Conservation (phyloP, 37 sponge, comb jelly and placozoan species). For the Amphimedon queenslandica region DNA sequence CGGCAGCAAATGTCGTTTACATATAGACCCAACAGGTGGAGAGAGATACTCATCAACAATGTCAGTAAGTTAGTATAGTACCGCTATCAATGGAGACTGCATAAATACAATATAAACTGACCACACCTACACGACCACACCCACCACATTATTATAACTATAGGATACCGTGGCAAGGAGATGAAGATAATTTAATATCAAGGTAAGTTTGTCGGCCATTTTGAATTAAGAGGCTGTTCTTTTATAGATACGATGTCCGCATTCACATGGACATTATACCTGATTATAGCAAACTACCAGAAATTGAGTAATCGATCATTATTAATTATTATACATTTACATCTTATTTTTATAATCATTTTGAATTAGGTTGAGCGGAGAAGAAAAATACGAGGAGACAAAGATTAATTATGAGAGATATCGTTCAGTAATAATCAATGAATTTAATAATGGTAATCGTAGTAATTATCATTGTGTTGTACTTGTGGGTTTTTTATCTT, state of each 20-base stretch:
- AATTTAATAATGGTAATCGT: slow-evolving; percentile 42
- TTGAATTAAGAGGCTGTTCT: too few relatives aligned
- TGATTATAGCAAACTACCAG: slow-evolving; percentile 37
- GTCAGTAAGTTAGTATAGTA: slow-evolving; percentile 42
- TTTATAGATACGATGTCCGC: background rate
- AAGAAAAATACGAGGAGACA: slow-evolving; percentile 49
- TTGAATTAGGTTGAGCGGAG: slow-evolving; percentile 20
- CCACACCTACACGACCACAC: background rate
- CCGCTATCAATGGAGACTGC: too few relatives aligned
- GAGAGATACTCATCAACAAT: slow-evolving; percentile 33
- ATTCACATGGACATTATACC: slow-evolving; percentile 14
- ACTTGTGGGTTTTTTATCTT: background rate
- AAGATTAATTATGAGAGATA: slow-evolving; percentile 87
- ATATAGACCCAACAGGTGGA: slow-evolving; percentile 64
- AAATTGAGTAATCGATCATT: slow-evolving; percentile 38
- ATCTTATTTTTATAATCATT: background rate
- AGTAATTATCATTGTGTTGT: background rate
- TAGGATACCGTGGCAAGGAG: slow-evolving; percentile 92
- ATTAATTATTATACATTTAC: too few relatives aligned
- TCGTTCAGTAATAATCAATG: slow-evolving; percentile 62
- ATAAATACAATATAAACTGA: background rate
- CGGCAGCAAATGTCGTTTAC: slow-evolving; percentile 60
- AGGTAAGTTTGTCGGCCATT: slow-evolving; percentile 22
- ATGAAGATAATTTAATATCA: slow-evolving; percentile 63
- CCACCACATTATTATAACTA: too few relatives aligned